Percentiles rank a stretch among this genome's conserved stretches.
phyloP scores from a whole-genome alignment of 2,113 vertebrate genomes.

The Pogona vitticeps region DNA sequence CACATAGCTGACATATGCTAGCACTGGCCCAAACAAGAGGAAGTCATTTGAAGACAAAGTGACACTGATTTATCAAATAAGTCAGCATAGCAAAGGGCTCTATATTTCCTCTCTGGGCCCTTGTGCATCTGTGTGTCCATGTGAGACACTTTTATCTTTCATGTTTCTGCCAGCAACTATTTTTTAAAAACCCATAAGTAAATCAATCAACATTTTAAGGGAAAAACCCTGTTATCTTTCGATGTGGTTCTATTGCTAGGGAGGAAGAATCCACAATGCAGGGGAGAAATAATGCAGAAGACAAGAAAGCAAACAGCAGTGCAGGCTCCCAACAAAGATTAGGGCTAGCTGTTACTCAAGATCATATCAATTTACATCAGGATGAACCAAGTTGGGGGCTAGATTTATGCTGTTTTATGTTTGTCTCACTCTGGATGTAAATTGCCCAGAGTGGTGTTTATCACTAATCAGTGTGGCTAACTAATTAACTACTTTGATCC shows the following conservation, averaged over 20 bases:
- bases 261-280: not conserved
- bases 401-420: too few species aligned
- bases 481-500: too few species aligned
- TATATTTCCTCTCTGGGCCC: too few species aligned
- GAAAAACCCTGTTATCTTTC: not conserved
- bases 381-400: not conserved
- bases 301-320: not conserved
- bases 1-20: not conserved
- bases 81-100: not conserved
- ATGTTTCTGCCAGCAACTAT: not conserved
- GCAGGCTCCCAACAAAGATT: not conserved
- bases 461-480: too few species aligned
- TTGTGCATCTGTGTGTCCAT: not conserved
- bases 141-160: not conserved
- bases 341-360: not conserved
- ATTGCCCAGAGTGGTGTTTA: too few species aligned
- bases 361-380: too few species aligned
- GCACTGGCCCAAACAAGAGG: not conserved
- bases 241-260: not conserved
- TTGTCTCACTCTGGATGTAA: too few species aligned
- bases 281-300: not conserved
- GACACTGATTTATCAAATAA: not conserved
- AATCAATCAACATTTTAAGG: not conserved
- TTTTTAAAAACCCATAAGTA: not conserved
- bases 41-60: not conserved